These are phyloP conservation scores for Petromus typicus DNA, from an alignment of 2,113 vertebrate species.

Conservation along the genomic window DNA sequence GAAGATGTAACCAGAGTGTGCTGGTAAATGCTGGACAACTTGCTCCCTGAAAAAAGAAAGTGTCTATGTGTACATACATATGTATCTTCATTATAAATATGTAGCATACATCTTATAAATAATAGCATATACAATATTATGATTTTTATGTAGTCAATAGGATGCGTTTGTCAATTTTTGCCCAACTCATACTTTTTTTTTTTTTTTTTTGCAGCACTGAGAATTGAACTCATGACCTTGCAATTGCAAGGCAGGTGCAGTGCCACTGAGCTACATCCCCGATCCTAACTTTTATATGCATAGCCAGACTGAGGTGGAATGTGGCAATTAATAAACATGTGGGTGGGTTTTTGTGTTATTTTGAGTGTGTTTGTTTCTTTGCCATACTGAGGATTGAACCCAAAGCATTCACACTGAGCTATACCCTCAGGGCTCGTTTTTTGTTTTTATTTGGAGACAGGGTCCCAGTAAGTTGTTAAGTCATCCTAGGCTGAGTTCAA, in stretches of 20 bases:
- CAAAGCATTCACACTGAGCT: not conserved
- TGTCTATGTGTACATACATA: not conserved
- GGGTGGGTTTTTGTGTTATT: not conserved
- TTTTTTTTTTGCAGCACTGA: no score
- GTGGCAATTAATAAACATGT: not conserved
- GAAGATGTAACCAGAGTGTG: not conserved
- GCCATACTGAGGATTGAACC: not conserved
- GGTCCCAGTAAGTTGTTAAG: not conserved
- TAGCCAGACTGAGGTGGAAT: not conserved
- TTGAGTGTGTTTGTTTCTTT: not conserved
- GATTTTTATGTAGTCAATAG: not conserved
- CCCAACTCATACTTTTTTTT: not conserved
- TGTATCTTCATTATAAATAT: not conserved
- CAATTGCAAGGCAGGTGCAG: no score
- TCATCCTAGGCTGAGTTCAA: not conserved
- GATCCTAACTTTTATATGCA: not conserved
- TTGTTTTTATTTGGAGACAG: not conserved
- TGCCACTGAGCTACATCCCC: no score
- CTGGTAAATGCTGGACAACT: conserved; percentile 4
- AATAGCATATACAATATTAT: not conserved
- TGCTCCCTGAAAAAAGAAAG: not conserved
- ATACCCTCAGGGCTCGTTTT: not conserved
- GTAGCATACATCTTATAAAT: not conserved
- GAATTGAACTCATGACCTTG: no score
- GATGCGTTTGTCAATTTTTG: not conserved